Evolutionary conservation across 2,113 vertebrate species (phyloP).

Genomic region (Rhabdornis inornatus): DNA sequence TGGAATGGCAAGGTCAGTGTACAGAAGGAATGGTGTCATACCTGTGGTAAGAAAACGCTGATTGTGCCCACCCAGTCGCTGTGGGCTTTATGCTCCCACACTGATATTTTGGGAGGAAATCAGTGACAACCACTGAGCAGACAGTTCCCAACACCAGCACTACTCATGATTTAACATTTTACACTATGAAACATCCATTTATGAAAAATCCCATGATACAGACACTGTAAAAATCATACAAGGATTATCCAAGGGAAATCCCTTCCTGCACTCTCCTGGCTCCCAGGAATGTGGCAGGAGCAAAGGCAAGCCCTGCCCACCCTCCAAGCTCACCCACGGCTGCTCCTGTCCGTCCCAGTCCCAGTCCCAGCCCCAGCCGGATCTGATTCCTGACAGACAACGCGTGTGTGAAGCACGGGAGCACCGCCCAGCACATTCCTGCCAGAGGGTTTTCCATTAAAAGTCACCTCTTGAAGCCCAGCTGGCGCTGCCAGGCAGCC

Average conservation of each 20-base stretch:
- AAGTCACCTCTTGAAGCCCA: fast-evolving
- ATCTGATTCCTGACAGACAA: fast-evolving
- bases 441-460: fast-evolving
- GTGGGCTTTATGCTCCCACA: background rate
- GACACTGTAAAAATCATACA: background rate
- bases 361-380: background rate
- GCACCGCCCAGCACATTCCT: fast-evolving
- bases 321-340: background rate
- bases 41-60: background rate
- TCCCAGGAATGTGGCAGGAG: background rate
- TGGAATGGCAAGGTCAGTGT: fast-evolving
- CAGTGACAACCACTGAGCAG: background rate
- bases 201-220: background rate
- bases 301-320: background rate
- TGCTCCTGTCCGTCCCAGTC: background rate
- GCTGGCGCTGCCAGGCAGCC: background rate
- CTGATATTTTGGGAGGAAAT: background rate
- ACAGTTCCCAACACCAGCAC: background rate
- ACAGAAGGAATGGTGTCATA: fast-evolving
- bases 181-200: background rate
- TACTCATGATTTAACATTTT: background rate
- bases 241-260: background rate
- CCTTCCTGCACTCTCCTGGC: background rate
- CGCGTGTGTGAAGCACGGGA: fast-evolving
- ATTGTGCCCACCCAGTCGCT: no score